A percentile compares a stretch with the other conserved stretches of the same genome.
Conservation (phyloP, 2,113 vertebrate species). For the Epinephelus fuscoguttatus region DNA sequence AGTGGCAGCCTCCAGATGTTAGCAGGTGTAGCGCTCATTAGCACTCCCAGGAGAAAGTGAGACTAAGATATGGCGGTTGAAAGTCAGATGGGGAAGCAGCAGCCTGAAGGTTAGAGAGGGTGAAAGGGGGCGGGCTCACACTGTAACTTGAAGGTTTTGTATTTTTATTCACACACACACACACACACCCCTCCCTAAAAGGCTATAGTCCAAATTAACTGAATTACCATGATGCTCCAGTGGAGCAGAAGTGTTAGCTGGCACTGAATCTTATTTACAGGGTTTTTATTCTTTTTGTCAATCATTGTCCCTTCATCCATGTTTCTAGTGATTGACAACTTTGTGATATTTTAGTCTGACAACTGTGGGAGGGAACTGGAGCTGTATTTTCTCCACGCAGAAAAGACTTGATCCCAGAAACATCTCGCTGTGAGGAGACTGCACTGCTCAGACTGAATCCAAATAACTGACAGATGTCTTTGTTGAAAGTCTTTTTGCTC, state of each 20-base stretch:
- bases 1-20: slow-evolving; percentile 45
- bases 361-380: not conserved
- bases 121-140: not conserved
- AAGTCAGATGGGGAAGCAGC: slow-evolving; percentile 5
- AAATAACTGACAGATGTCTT: not conserved
- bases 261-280: not conserved
- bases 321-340: slow-evolving; percentile 7
- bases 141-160: not conserved
- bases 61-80: slow-evolving; percentile 33
- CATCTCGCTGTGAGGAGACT: not conserved
- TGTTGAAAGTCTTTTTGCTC: not conserved
- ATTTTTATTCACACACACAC: not conserved
- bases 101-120: slow-evolving; percentile 23
- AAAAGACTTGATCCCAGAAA: not conserved
- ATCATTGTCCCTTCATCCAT: not conserved
- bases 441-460: not conserved
- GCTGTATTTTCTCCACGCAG: not conserved
- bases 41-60: slow-evolving; percentile 22
- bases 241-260: not conserved
- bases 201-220: slow-evolving; percentile 1
- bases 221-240: not conserved
- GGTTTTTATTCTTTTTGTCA: not conserved
- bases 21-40: slow-evolving; percentile 46
- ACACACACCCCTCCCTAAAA: not conserved
- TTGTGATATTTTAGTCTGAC: slow-evolving; percentile 20